These are phyloP conservation scores for Hozukius guyotensis DNA, from an alignment of 2,797 vertebrate genomes.

Conservation along the genomic window DNA sequence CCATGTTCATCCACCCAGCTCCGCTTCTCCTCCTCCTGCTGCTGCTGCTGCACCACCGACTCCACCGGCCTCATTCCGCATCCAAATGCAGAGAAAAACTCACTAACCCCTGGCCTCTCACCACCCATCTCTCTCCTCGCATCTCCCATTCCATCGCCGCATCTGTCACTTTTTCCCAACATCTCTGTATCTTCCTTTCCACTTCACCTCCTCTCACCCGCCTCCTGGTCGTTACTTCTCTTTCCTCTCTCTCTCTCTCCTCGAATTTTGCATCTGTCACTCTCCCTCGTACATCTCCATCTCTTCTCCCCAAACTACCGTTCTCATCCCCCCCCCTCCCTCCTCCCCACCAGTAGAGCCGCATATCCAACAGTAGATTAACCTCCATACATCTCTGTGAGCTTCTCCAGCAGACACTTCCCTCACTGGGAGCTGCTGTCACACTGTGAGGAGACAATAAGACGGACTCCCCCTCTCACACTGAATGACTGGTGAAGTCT, in stretches of 20 bases:
- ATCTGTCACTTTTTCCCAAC: conserved; percentile 67
- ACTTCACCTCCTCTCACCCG: conserved; percentile 64
- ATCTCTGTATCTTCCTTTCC: conserved; percentile 71
- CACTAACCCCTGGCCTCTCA: conserved; percentile 55
- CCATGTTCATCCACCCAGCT: conserved; percentile 77
- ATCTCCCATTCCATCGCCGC: conserved; percentile 39
- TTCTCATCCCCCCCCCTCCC: not conserved
- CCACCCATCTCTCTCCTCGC: conserved; percentile 41
- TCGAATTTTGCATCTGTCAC: conserved; percentile 59
- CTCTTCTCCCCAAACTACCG: conserved; percentile 25
- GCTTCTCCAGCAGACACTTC: conserved; percentile 46
- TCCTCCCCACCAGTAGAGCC: conserved; percentile 13
- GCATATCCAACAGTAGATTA: conserved; percentile 64
- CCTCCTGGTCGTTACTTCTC: conserved; percentile 38
- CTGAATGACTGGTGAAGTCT: conserved; percentile 52
- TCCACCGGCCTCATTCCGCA: conserved; percentile 56
- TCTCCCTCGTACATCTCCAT: conserved; percentile 64
- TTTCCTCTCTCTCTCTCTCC: conserved; percentile 36
- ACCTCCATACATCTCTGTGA: conserved; percentile 55
- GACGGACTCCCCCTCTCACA: conserved; percentile 14
- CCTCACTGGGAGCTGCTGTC: conserved; percentile 65
- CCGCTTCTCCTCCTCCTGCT: conserved; percentile 50
- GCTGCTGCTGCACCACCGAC: conserved; percentile 15
- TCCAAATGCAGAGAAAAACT: conserved; percentile 64
- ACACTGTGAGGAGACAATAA: conserved; percentile 36